Conservation (phyloP, 2,113 vertebrate species). For the Macquaria australasica region DNA sequence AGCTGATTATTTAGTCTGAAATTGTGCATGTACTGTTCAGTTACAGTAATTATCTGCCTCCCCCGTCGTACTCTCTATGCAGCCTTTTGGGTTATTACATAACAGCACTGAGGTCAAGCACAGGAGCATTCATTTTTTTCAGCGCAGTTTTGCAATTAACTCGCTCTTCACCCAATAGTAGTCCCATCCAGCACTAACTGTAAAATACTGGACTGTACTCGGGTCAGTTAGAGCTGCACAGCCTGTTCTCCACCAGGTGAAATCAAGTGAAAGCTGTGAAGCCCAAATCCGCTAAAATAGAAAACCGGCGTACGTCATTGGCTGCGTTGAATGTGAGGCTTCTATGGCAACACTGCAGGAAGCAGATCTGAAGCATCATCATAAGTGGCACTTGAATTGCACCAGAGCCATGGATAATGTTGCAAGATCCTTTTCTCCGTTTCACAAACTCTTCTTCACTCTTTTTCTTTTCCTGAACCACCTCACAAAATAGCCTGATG, state of each 20-base stretch:
- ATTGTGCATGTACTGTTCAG: background rate
- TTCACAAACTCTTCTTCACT: background rate
- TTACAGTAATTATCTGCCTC: constrained; percentile 13
- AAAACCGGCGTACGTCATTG: background rate
- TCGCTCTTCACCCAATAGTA: background rate
- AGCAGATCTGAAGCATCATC: background rate
- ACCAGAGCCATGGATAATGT: background rate
- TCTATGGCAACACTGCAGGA: constrained; percentile 15
- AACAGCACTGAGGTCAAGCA: constrained; percentile 35
- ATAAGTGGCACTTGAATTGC: background rate
- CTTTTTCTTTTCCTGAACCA: no score
- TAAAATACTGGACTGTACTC: background rate
- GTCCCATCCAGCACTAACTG: background rate
- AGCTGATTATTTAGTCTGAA: background rate
- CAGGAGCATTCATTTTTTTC: background rate
- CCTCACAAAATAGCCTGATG: no score
- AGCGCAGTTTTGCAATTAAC: constrained; percentile 14
- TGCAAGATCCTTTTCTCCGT: background rate
- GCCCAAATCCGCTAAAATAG: background rate
- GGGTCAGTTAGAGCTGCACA: background rate
- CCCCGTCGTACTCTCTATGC: constrained; percentile 6
- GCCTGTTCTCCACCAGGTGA: background rate
- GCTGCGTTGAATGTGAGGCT: background rate
- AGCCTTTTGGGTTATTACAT: constrained; percentile 10
- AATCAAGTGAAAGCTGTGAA: background rate